phyloP scores from a whole-genome alignment of 1,140 invertebrate genomes.

The Drosophila malerkotliana region DNA sequence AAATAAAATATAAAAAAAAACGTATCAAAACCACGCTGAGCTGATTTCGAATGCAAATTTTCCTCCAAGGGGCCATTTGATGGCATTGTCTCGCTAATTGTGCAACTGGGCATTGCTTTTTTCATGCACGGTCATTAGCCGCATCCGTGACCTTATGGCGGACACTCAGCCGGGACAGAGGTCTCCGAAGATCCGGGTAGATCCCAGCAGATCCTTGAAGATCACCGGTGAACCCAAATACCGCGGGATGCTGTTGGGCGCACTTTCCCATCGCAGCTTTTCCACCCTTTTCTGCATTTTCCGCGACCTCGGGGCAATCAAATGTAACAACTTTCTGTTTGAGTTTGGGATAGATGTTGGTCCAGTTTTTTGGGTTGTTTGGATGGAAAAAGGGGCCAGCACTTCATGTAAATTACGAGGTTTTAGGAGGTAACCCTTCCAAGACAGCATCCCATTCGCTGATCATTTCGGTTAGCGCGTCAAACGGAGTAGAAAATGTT shows the following conservation, averaged over 20 bases:
- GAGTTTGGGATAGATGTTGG: conserved; percentile 46
- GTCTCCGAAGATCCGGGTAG: background rate
- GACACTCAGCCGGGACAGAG: conserved; percentile 20
- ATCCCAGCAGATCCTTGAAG: conserved; percentile 34
- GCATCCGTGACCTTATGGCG: conserved; percentile 63
- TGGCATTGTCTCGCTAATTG: conserved; percentile 72
- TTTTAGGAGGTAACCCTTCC: conserved; percentile 34
- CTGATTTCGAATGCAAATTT: conserved; percentile 78
- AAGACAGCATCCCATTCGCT: conserved; percentile 56
- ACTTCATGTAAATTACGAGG: conserved; percentile 66
- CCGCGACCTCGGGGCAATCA: conserved; percentile 40
- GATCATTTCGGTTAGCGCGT: conserved; percentile 62
- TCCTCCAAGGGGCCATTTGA: conserved; percentile 67
- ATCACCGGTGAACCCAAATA: background rate
- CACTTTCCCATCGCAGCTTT: conserved; percentile 50
- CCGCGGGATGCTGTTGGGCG: conserved; percentile 41
- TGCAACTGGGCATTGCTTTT: conserved; percentile 64
- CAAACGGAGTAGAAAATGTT: conserved; percentile 54
- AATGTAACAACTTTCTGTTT: conserved; percentile 54
- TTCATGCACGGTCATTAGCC: conserved; percentile 68
- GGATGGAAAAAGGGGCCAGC: conserved; percentile 20
- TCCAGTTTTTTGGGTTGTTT: conserved; percentile 41
- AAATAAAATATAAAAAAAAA: conserved; percentile 28
- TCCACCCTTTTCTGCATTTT: conserved; percentile 10
- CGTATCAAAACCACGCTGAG: conserved; percentile 24